Evolutionary conservation across 2,113 vertebrate genomes (phyloP).

Genomic region (Neotoma lepida): DNA sequence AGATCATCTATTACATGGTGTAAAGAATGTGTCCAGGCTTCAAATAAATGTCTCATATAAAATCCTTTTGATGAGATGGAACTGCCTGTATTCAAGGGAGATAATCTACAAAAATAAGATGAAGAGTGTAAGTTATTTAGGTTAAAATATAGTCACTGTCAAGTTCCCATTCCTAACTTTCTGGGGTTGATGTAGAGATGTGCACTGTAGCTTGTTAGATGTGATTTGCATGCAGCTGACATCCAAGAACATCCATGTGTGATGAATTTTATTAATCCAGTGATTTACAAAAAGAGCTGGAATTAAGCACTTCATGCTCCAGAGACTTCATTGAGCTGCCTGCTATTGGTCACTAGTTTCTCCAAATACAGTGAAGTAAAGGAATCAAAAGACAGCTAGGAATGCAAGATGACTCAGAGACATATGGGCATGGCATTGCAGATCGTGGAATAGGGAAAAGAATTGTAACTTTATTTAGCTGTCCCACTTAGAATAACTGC

Average conservation of each 20-base stretch:
- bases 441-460: constrained; percentile 22
- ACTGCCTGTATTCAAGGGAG: not conserved
- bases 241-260: not conserved
- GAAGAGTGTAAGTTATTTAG: constrained; percentile 2
- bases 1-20: constrained; percentile 34
- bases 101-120: constrained; percentile 54
- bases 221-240: constrained; percentile 57
- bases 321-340: not conserved
- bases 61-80: constrained; percentile 16
- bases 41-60: constrained; percentile 49
- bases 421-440: not conserved
- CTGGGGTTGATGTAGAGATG: constrained; percentile 32
- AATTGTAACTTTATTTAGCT: constrained; percentile 34
- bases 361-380: constrained; percentile 29
- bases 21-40: constrained; percentile 20
- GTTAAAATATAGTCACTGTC: constrained; percentile 15
- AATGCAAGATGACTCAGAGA: constrained; percentile 49
- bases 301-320: constrained; percentile 66
- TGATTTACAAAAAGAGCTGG: constrained; percentile 63
- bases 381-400: constrained; percentile 39
- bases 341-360: constrained; percentile 49
- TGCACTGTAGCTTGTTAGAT: constrained; percentile 51
- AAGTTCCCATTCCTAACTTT: constrained; percentile 22
- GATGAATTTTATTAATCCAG: constrained; percentile 50
- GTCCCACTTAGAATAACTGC: constrained; percentile 11